Conservation (phyloP, 2,888 invertebrate genomes). For the Leptinotarsa peninsularis region DNA sequence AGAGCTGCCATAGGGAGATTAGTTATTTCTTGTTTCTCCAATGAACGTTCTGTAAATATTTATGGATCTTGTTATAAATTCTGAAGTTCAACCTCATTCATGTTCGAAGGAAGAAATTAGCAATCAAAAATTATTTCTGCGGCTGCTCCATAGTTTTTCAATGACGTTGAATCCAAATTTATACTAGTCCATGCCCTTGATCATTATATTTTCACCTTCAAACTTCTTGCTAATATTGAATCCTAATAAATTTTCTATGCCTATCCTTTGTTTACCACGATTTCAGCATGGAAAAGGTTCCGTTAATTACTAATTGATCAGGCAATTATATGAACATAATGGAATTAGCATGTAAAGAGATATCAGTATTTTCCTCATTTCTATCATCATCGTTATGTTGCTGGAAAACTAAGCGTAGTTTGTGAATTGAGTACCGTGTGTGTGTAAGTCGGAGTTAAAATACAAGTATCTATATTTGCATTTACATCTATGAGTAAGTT, state of each 20-base stretch:
- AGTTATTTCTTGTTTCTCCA: no score
- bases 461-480: no score
- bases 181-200: neutral
- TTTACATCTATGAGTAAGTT: neutral
- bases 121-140: no score
- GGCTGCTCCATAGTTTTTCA: neutral
- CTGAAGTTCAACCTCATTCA: no score
- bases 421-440: neutral
- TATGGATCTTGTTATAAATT: no score
- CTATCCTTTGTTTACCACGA: constrained; percentile 1
- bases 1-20: no score
- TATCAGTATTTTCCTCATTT: constrained; percentile 10
- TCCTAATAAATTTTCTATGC: neutral
- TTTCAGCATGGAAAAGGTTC: constrained; percentile 1
- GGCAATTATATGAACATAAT: constrained; percentile 26
- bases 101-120: no score
- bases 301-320: neutral
- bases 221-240: neutral
- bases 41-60: no score
- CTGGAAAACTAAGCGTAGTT: neutral
- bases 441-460: no score
- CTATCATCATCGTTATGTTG: neutral
- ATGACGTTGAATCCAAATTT: neutral
- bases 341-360: constrained; percentile 28
- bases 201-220: neutral